Base-by-base conservation (phyloP, 2,888 invertebrate species). In the Euplagia quadripunctaria region DNA sequence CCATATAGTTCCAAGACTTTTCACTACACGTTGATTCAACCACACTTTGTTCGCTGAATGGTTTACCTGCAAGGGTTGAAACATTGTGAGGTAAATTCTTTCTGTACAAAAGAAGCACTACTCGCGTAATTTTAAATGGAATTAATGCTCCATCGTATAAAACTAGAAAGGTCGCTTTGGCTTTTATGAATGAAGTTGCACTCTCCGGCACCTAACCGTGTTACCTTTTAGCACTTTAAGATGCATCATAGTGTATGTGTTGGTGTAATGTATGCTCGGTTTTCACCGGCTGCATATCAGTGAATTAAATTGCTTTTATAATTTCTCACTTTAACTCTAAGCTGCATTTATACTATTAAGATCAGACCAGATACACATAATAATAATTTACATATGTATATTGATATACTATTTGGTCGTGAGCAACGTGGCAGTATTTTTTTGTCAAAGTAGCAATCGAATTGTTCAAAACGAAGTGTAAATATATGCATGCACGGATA, bases 131-230 rank as follows among this genome's bases (percentile, higher is more conserved):
- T 70, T 72, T 67, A 63, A 75, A 64, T n/a, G 51, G 41, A 51
- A 64, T 66, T n/a, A 68, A 69, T 72, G 64, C 31, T 61, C 17
- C 55, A 46, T 69, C 20, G 20, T 61, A 41, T 72, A 61, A 70
- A 61, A 49, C 58, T 63, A 31, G 64, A 49, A 55, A 63, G 49
- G 46, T 64, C 14, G 46, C 41, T 31, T 52, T 52, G 14, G 73
- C 63, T 63, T 64, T 74, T 71, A 58, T 74, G 58, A 74, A 74
- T 68, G 68, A 64, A 71, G 68, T 71, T 68, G 71, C 61, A 68
- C 68, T 64, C 31, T 42, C 17, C n/a, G 52, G 55, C 69, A 61
- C 49, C 52, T 68, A 68, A 70, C n/a, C 63, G 52, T 70, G 52
- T 70, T 63, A 74, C 43, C 51, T 67, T 70, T 68, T 74, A 73